Base-by-base conservation (phyloP, 2,113 vertebrate species). In the Ellobius talpinus region DNA sequence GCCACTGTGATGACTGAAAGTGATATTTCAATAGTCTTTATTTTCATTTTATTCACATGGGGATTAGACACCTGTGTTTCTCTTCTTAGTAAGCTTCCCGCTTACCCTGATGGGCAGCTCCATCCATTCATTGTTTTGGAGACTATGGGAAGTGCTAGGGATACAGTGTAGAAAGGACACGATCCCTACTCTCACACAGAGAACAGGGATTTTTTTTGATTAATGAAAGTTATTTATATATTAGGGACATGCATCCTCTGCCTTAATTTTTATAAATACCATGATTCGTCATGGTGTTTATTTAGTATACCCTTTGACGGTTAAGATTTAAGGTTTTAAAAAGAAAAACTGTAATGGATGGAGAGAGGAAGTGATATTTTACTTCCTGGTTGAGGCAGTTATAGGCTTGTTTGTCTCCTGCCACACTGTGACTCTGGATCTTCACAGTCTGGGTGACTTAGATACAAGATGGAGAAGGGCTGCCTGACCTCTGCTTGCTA, bases 11-110 rank as follows among this genome's bases (percentile, higher is more conserved):
- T 47, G 24, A 36, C 1, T 6, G 12, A 33, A 90, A 93, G 33
- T 52, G 50, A 16, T 21, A 72, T 17, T n/a, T 89, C 39, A 21
- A 21, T 36, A n/a, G 36, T 74, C 52, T 79, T 61, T 23, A 84
- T 58, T 68, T n/a, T 31, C 47, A 58, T 89, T 95, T 89, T 89
- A 47, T 77, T 85, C 70, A 45, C 58, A 76, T 89, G 39, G 61
- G 63, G 72, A 89, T 85, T 77, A 70, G 86, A 63, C 45, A 55
- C 50, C 61, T 50, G 31, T 47, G 24, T 12, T 39, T 93, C 45
- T 81, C 82, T 55, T 50, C 17, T 21, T 72, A 50, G 63, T n/a
- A 21, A 74, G 21, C 84, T 36, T 5, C 68, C 42, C 19, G 13
- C 19, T 24, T 21, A 21, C 47, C 58, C 17, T 72, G 50, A 70